Percentiles rank a stretch among this genome's conserved stretches.
Evolutionary conservation across 2,113 vertebrate genomes (phyloP).

Genomic region (Myotis yumanensis): DNA sequence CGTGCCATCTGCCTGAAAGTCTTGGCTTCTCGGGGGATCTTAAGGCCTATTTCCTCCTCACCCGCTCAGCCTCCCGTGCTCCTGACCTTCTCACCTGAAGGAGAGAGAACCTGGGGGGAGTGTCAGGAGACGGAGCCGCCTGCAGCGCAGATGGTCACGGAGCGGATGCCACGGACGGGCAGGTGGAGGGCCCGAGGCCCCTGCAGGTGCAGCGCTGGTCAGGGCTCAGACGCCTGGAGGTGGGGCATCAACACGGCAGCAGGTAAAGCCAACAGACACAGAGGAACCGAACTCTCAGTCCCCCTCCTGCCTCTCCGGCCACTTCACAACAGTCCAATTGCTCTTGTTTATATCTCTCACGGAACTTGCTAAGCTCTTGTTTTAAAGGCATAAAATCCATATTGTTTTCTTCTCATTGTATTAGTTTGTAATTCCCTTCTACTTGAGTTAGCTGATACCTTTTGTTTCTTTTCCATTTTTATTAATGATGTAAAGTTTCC

Average conservation of each 20-base stretch:
- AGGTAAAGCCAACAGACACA: background rate
- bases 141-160: background rate
- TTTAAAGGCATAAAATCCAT: background rate
- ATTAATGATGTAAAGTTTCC: background rate
- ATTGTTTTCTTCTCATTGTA: background rate
- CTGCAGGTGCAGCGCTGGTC: background rate
- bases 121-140: background rate
- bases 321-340: background rate
- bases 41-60: background rate
- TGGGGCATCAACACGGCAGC: background rate
- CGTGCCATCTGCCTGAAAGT: conserved; percentile 45
- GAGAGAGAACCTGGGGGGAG: background rate
- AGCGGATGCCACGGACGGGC: background rate
- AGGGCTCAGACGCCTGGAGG: background rate
- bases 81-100: background rate
- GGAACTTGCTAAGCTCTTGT: background rate
- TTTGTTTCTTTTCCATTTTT: background rate
- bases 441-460: background rate
- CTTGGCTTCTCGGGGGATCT: conserved; percentile 1
- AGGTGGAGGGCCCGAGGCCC: no score
- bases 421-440: background rate
- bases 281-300: background rate
- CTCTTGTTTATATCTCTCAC: background rate
- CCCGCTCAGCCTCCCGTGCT: background rate
- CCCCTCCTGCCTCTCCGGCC: background rate